These are phyloP conservation scores for Pristiophorus japonicus DNA, from an alignment of 2,113 vertebrate species.

Conservation along the genomic window DNA sequence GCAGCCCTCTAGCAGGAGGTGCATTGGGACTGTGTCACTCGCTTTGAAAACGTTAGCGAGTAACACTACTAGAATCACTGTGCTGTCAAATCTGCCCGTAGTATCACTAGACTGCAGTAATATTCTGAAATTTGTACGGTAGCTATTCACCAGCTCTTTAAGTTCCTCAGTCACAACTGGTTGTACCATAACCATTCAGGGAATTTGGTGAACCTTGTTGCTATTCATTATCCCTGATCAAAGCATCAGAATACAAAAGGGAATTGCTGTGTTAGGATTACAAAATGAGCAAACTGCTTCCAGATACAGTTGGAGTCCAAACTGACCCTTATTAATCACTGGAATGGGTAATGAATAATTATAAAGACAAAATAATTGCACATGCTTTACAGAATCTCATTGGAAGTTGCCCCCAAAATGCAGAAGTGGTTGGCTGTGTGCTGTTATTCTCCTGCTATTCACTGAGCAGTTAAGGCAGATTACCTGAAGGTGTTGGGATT, in stretches of 20 bases:
- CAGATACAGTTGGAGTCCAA: not conserved
- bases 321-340: conserved; percentile 19
- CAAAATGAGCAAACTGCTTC: not conserved
- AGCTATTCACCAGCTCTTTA: not conserved
- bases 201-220: conserved; percentile 2
- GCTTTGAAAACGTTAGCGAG: not conserved
- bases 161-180: not conserved
- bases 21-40: not conserved
- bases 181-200: not conserved
- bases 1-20: no score
- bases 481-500: no score
- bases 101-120: not conserved
- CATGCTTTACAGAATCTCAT: not conserved
- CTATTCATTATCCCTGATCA: conserved; percentile 24
- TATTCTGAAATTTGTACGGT: no score
- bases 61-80: not conserved
- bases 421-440: not conserved
- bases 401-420: not conserved
- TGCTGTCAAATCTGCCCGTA: not conserved
- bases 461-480: no score
- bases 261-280: not conserved
- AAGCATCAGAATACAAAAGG: conserved; percentile 21
- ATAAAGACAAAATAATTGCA: not conserved
- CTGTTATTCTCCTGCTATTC: not conserved
- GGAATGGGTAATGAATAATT: conserved; percentile 15